Conservation (phyloP, 2,797 vertebrate genomes). For the Hyperoplus lanceolatus region DNA sequence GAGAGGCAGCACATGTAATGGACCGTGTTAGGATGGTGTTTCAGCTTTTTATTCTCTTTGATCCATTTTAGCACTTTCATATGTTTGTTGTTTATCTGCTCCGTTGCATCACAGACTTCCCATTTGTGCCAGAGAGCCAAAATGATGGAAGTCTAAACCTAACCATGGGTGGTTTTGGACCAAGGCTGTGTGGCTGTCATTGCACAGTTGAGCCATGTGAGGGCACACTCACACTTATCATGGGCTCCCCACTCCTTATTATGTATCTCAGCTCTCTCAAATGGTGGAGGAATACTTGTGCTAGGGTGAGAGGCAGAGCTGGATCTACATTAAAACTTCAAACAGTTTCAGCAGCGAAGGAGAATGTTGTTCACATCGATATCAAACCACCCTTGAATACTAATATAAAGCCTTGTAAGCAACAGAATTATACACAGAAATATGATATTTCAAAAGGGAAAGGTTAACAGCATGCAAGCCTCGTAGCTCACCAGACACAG, state of each 20-base stretch:
- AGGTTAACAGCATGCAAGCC: slow-evolving; percentile 54
- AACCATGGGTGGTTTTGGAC: slow-evolving; percentile 13
- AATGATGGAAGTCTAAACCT: slow-evolving; percentile 56
- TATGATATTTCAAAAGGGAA: slow-evolving; percentile 55
- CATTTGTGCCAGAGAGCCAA: slow-evolving; percentile 40
- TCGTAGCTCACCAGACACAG: slow-evolving; percentile 65
- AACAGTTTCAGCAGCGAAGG: slow-evolving; percentile 19
- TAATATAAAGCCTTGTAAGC: background rate
- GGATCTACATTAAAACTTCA: slow-evolving; percentile 36
- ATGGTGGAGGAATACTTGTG: slow-evolving; percentile 65
- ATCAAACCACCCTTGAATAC: slow-evolving; percentile 13
- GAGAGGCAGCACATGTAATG: slow-evolving; percentile 60
- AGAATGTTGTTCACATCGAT: slow-evolving; percentile 5
- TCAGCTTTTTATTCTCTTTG: slow-evolving; percentile 49
- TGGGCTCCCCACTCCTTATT: slow-evolving; percentile 22
- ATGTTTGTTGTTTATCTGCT: slow-evolving; percentile 51
- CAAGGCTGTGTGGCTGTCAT: slow-evolving; percentile 42
- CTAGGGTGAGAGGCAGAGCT: slow-evolving; percentile 41
- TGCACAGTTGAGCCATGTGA: slow-evolving; percentile 74
- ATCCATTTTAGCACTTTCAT: slow-evolving; percentile 42
- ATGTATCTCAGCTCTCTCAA: slow-evolving; percentile 52
- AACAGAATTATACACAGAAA: slow-evolving; percentile 44
- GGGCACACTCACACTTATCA: slow-evolving; percentile 76
- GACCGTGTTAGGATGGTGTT: slow-evolving; percentile 53
- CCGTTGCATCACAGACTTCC: slow-evolving; percentile 48